phyloP scores from a whole-genome alignment of 2,888 invertebrate genomes.

The Atrina japonica region DNA sequence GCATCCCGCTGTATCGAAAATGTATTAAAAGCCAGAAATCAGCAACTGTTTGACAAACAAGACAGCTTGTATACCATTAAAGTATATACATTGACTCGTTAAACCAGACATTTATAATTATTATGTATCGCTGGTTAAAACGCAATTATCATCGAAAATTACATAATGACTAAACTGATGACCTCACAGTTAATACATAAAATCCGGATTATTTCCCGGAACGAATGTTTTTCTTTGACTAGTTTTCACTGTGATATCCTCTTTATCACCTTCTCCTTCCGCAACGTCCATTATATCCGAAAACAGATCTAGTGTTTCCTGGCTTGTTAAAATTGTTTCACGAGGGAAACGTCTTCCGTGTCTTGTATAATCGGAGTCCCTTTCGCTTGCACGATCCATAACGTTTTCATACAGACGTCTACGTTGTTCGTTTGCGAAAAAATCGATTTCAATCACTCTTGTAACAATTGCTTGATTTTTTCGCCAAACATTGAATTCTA shows the following conservation, averaged over 20 bases:
- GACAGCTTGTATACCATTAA: too few species aligned
- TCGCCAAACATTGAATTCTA: constrained; percentile 78
- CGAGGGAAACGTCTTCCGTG: constrained; percentile 35
- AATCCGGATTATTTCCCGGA: constrained; percentile 57
- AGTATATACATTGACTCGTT: too few species aligned
- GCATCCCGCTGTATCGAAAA: too few species aligned
- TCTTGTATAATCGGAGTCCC: constrained; percentile 13
- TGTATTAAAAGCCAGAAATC: too few species aligned
- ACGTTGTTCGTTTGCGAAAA: constrained; percentile 76
- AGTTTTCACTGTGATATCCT: constrained; percentile 63
- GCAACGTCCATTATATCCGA: constrained; percentile 77
- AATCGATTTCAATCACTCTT: constrained; percentile 78
- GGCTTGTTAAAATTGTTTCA: constrained; percentile 70
- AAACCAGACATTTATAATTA: too few species aligned
- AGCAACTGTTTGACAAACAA: too few species aligned
- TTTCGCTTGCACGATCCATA: constrained; percentile 61
- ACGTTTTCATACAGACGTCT: constrained; percentile 74
- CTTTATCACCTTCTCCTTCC: constrained; percentile 73
- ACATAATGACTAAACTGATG: too few species aligned
- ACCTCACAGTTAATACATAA: constrained; percentile 59
- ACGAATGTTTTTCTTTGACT: constrained; percentile 54
- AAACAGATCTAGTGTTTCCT: constrained; percentile 78
- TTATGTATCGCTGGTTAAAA: too few species aligned
- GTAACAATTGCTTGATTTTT: constrained; percentile 79
- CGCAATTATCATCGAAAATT: too few species aligned